Evolutionary conservation across 2,113 vertebrate species (phyloP).

Genomic region (Crocuta crocuta): DNA sequence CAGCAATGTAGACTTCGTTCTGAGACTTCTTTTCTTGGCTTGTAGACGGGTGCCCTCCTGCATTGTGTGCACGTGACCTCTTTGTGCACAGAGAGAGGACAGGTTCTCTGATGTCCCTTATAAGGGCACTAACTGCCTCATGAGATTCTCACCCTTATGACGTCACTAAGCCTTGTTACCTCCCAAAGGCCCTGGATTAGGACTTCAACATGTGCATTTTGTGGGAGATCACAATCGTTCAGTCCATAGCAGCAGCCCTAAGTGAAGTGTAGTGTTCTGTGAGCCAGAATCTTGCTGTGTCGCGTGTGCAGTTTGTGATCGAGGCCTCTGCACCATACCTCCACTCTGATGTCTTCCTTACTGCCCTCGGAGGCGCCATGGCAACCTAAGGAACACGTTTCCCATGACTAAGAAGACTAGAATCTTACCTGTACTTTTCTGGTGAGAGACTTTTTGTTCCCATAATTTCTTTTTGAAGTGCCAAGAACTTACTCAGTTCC

Average conservation of each 20-base stretch:
- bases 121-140: too few species aligned
- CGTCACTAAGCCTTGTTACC: neutral
- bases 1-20: neutral
- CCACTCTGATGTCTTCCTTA: neutral
- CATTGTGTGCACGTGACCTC: neutral
- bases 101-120: neutral
- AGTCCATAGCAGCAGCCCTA: neutral
- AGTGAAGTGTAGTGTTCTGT: neutral
- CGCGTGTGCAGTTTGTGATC: neutral
- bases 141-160: neutral
- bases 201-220: neutral
- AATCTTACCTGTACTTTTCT: conserved; percentile 32
- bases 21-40: neutral
- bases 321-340: neutral
- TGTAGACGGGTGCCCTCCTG: fast-evolving
- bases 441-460: conserved; percentile 32
- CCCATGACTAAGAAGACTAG: neutral
- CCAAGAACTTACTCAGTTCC: conserved; percentile 71
- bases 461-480: conserved; percentile 17
- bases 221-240: neutral
- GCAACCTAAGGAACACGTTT: neutral
- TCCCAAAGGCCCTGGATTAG: neutral
- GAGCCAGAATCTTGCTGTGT: neutral
- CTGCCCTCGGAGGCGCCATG: neutral
- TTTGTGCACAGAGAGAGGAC: neutral